Conservation (phyloP, 2,113 vertebrate genomes). For the Thryonomys swinderianus region DNA sequence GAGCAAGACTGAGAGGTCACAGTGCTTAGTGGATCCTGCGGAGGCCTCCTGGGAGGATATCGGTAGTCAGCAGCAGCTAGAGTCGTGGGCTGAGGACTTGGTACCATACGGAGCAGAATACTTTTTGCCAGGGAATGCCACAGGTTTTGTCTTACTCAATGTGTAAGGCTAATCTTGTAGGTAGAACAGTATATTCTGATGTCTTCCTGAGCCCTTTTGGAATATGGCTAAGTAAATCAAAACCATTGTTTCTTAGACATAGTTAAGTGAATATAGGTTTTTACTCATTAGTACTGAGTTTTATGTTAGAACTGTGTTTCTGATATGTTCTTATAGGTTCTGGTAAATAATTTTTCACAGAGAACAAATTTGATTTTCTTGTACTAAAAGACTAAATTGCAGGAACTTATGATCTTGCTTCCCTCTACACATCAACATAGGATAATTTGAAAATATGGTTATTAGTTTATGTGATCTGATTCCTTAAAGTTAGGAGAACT, state of each 20-base stretch:
- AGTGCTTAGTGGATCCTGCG: background rate
- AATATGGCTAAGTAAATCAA: conserved; percentile 47
- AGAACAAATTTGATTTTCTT: conserved; percentile 32
- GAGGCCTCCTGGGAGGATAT: background rate
- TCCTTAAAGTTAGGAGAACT: background rate
- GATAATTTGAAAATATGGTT: conserved; percentile 23
- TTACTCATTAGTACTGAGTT: conserved; percentile 36
- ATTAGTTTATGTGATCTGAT: background rate
- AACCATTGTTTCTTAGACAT: conserved; percentile 37
- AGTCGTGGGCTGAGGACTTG: background rate
- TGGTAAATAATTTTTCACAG: background rate
- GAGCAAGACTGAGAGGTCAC: background rate
- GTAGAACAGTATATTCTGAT: conserved; percentile 50
- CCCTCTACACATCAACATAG: background rate
- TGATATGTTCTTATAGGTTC: background rate
- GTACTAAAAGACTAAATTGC: conserved; percentile 53
- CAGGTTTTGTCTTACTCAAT: background rate
- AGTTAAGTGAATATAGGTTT: conserved; percentile 34
- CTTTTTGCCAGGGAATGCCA: background rate
- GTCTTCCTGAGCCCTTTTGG: background rate
- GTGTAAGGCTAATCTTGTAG: background rate
- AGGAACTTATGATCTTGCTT: background rate
- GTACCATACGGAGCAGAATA: background rate
- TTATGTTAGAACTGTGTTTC: background rate
- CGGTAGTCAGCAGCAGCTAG: too few relatives aligned